A percentile compares a stretch with the other conserved stretches of the same genome.
phyloP scores from a whole-genome alignment of 2,113 vertebrate species.

The Caretta caretta region DNA sequence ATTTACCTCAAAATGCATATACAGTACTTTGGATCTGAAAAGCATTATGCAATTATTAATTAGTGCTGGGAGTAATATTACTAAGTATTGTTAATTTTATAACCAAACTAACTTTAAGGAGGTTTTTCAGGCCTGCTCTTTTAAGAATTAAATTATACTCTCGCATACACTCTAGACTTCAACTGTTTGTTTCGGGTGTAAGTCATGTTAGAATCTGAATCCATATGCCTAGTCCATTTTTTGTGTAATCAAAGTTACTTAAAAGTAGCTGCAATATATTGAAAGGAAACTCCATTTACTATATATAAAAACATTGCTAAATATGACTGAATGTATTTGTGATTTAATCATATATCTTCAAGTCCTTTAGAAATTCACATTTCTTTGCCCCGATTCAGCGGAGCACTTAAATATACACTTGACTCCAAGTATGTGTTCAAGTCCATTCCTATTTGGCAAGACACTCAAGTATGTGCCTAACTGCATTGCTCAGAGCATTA shows the following conservation, averaged over 20 bases:
- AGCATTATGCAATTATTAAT: not conserved
- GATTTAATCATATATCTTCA: not conserved
- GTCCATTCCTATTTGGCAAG: accelerated
- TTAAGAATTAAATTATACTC: not conserved
- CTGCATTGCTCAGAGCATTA: accelerated
- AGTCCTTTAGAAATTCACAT: not conserved
- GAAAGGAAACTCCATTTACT: not conserved
- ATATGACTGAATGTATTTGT: not conserved
- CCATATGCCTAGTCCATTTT: not conserved
- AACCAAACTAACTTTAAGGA: not conserved
- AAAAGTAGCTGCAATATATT: not conserved
- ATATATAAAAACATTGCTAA: not conserved
- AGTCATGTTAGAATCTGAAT: not conserved
- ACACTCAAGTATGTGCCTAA: not conserved
- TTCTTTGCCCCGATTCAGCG: not conserved
- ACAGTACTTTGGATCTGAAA: accelerated
- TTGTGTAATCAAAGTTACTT: not conserved
- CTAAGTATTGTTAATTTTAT: not conserved
- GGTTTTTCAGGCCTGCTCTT: not conserved
- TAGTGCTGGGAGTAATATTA: not conserved
- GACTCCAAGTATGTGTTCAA: not conserved
- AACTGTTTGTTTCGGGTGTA: not conserved
- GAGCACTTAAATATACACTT: not conserved
- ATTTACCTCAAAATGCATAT: not conserved
- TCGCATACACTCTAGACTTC: not conserved